Evolutionary conservation across 2,113 vertebrate species (phyloP).

Genomic region (Petrocephalus zakoni): DNA sequence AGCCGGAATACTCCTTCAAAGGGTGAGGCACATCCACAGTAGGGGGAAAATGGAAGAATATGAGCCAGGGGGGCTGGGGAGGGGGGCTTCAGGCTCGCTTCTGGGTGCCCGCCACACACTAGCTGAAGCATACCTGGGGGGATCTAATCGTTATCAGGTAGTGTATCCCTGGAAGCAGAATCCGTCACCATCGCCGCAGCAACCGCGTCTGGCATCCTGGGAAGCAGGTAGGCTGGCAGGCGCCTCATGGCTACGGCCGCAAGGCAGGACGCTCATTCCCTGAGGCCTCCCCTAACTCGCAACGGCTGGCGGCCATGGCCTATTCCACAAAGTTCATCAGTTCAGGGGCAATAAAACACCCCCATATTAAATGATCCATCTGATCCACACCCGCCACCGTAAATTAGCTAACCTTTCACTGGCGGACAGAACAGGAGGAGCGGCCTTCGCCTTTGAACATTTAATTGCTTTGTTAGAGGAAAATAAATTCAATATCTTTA

Average conservation of each 20-base stretch:
- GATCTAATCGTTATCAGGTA: background rate
- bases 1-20: background rate
- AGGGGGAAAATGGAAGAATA: background rate
- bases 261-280: background rate
- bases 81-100: background rate
- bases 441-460: conserved; percentile 13
- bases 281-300: background rate
- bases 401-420: conserved; percentile 29
- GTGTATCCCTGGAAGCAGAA: background rate
- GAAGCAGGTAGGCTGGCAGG: background rate
- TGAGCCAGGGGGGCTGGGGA: background rate
- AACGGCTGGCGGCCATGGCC: background rate
- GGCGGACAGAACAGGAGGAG: background rate
- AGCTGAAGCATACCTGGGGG: background rate
- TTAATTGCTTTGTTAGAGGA: conserved; percentile 36
- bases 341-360: conserved; percentile 14
- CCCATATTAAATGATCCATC: conserved; percentile 6
- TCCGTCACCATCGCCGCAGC: background rate
- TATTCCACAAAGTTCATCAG: background rate
- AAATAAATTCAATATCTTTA: conserved; percentile 35
- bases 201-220: background rate
- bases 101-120: background rate
- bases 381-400: background rate
- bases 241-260: background rate
- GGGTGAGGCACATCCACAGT: background rate